Evolutionary conservation across 1,140 invertebrate species (phyloP).

Genomic region (Phymorhynchus buccinoides): DNA sequence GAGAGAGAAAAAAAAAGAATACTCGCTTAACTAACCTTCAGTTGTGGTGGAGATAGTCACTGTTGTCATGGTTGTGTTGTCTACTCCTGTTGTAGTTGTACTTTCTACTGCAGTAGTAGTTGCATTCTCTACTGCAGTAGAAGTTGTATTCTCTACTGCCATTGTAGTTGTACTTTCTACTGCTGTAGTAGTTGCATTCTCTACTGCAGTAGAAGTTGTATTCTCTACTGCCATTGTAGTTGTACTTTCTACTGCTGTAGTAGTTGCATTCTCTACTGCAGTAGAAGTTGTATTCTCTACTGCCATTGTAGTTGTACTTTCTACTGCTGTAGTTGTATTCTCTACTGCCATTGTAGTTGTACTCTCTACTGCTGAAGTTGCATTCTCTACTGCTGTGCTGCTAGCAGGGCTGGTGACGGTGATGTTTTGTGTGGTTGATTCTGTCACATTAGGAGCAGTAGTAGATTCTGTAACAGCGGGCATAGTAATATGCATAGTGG

Average conservation of each 20-base stretch:
- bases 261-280: slow-evolving; percentile 7
- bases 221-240: background rate
- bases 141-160: no score
- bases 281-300: background rate
- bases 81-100: slow-evolving; percentile 4
- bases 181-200: background rate
- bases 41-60: slow-evolving; percentile 32
- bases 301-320: background rate
- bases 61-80: slow-evolving; percentile 22
- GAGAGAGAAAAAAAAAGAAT: no score
- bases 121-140: no score
- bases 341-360: background rate
- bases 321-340: background rate
- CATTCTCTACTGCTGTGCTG: background rate
- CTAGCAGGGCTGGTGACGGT: background rate
- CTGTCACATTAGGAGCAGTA: no score
- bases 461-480: no score
- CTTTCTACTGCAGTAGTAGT: slow-evolving; percentile 1
- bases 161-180: background rate
- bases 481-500: no score
- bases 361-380: background rate
- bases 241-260: slow-evolving; percentile 4
- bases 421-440: background rate
- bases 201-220: background rate
- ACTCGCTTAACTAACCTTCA: background rate